Percentiles rank a stretch among this genome's conserved stretches.
Evolutionary conservation across 2,113 vertebrate species (phyloP).

Genomic region (Tinamus guttatus): DNA sequence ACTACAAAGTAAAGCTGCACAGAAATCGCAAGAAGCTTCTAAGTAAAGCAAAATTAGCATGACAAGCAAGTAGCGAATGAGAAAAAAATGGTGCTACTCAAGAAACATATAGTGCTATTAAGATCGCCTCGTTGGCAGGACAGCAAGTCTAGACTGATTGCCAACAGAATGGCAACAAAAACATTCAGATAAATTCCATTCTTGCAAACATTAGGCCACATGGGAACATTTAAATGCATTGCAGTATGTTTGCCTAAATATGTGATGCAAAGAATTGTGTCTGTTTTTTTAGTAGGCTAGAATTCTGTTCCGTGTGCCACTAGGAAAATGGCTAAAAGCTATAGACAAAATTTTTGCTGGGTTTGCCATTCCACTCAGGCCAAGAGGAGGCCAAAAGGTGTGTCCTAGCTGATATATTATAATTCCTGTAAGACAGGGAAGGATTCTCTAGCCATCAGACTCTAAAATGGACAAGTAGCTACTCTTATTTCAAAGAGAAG

Average conservation of each 20-base stretch:
- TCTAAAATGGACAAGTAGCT: not conserved
- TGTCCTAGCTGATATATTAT: not conserved
- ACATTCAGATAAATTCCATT: not conserved
- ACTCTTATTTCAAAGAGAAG: not conserved
- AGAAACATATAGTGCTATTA: conserved; percentile 24
- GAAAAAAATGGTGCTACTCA: conserved; percentile 18
- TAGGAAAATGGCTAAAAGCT: not conserved
- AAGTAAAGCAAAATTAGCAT: conserved; percentile 24
- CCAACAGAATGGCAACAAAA: conserved; percentile 38
- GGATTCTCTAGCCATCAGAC: not conserved
- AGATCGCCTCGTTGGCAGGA: conserved; percentile 4
- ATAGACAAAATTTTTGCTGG: not conserved
- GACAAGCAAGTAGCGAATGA: conserved; percentile 16
- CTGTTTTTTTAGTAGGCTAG: not conserved
- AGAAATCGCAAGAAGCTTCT: conserved; percentile 13
- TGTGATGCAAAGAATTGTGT: not conserved
- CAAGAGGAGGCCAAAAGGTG: not conserved
- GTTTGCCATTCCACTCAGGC: not conserved
- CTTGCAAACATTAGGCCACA: not conserved
- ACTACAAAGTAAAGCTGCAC: not conserved
- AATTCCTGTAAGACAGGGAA: not conserved
- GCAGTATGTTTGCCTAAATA: not conserved
- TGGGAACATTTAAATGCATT: conserved; percentile 9
- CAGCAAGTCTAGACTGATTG: conserved; percentile 28
- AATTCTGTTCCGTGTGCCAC: not conserved